phyloP scores from a whole-genome alignment of 2,888 invertebrate genomes.

The Oscheius sp. region DNA sequence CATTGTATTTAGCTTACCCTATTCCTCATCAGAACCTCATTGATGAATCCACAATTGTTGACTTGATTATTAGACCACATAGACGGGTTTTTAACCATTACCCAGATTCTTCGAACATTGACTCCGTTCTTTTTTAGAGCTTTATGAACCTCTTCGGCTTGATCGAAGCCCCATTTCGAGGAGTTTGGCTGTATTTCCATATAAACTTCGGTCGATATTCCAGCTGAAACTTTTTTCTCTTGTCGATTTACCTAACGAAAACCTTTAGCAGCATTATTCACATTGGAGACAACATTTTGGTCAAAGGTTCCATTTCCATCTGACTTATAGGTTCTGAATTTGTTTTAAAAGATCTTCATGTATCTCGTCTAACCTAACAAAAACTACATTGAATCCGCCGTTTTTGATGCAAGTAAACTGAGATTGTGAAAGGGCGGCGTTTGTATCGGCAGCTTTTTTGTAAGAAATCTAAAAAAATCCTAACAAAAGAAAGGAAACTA shows the following conservation, averaged over 20 bases:
- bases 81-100: conserved; percentile 23
- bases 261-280: conserved; percentile 15
- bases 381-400: background rate
- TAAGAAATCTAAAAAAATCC: background rate
- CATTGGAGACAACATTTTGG: conserved; percentile 10
- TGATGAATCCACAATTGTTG: conserved; percentile 25
- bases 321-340: conserved; percentile 20
- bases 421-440: background rate
- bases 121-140: conserved; percentile 28
- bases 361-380: background rate
- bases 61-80: conserved; percentile 10
- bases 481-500: background rate
- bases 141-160: conserved; percentile 28
- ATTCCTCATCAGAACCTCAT: conserved; percentile 15
- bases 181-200: conserved; percentile 22
- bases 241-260: background rate
- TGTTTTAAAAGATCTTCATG: background rate
- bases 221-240: conserved; percentile 3
- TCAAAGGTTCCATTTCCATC: conserved; percentile 26
- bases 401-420: conserved; percentile 14
- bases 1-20: conserved; percentile 1
- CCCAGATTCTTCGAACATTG: conserved; percentile 19
- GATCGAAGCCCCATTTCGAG: conserved; percentile 23
- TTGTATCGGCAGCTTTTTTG: conserved; percentile 12
- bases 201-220: conserved; percentile 22